These are phyloP conservation scores for Frankliniella intonsa DNA, from an alignment of 2,888 invertebrate species.

Conservation along the genomic window DNA sequence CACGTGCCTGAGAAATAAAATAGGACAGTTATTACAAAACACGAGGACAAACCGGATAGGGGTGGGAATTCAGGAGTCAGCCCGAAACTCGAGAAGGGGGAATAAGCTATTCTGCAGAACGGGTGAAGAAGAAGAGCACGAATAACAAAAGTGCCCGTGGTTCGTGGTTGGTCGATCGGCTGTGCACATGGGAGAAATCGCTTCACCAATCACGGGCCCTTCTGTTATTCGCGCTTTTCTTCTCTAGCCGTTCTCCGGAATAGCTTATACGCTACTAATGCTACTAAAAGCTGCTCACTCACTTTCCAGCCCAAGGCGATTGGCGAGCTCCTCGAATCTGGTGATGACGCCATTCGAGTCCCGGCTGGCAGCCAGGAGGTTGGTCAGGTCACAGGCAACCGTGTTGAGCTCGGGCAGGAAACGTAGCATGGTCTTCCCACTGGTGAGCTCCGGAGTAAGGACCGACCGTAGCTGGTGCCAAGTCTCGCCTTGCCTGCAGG, in stretches of 20 bases:
- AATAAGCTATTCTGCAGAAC: no score
- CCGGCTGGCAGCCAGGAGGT: slow-evolving; percentile 57
- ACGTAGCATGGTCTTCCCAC: slow-evolving; percentile 66
- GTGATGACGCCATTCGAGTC: slow-evolving; percentile 50
- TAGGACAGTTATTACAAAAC: not conserved
- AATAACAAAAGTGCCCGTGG: no score
- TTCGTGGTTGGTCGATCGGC: no score
- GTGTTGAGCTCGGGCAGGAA: slow-evolving; percentile 70
- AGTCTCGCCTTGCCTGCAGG: slow-evolving; percentile 64
- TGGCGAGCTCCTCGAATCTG: slow-evolving; percentile 68
- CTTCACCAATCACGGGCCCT: no score
- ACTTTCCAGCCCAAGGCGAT: slow-evolving; percentile 76
- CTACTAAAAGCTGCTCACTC: slow-evolving; percentile 42
- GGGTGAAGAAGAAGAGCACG: no score
- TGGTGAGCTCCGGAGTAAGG: slow-evolving; percentile 70
- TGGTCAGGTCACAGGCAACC: slow-evolving; percentile 73
- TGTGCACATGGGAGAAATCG: no score
- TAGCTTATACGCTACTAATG: no score
- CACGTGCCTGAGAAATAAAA: slow-evolving; percentile 58
- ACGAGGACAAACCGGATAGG: no score
- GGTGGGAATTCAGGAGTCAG: no score
- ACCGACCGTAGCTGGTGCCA: slow-evolving; percentile 71
- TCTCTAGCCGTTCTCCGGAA: no score
- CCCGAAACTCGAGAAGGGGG: no score
- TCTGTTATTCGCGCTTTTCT: no score